Percentiles rank a stretch among this genome's conserved stretches.
These are phyloP conservation scores for Abramis brama DNA, from an alignment of 2,113 vertebrate species.

Conservation along the genomic window DNA sequence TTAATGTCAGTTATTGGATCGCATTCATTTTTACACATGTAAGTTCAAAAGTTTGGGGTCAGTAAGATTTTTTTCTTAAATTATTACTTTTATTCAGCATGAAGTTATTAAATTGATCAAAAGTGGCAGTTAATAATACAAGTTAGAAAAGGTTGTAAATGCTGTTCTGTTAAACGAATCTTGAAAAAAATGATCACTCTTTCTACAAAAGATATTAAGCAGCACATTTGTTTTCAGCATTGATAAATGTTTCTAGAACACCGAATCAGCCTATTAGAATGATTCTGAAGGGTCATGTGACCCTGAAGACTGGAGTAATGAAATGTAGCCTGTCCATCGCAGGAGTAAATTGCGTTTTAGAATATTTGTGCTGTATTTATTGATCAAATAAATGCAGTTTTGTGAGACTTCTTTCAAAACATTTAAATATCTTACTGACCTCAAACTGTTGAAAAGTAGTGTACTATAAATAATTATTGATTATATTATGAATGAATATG, in stretches of 20 bases:
- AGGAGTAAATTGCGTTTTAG: background rate
- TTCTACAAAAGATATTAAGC: background rate
- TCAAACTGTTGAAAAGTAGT: background rate
- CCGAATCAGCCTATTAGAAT: background rate
- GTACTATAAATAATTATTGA: background rate
- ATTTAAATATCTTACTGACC: background rate
- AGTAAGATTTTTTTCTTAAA: background rate
- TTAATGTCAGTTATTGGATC: background rate
- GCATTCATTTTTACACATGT: background rate
- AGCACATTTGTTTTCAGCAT: background rate
- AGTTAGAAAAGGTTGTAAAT: no score
- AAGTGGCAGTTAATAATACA: no score
- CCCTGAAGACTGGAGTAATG: background rate
- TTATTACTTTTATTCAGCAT: background rate
- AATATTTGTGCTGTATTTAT: background rate
- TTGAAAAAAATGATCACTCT: background rate
- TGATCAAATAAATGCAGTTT: no score
- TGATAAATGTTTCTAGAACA: background rate
- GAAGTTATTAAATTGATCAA: background rate
- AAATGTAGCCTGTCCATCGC: background rate
- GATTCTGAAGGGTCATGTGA: background rate
- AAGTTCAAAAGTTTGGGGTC: background rate
- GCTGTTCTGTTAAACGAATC: background rate
- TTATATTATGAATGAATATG: background rate
- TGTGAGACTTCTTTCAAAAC: background rate